These are phyloP conservation scores for Peromyscus californicus DNA, from an alignment of 2,113 vertebrate species.

Conservation along the genomic window DNA sequence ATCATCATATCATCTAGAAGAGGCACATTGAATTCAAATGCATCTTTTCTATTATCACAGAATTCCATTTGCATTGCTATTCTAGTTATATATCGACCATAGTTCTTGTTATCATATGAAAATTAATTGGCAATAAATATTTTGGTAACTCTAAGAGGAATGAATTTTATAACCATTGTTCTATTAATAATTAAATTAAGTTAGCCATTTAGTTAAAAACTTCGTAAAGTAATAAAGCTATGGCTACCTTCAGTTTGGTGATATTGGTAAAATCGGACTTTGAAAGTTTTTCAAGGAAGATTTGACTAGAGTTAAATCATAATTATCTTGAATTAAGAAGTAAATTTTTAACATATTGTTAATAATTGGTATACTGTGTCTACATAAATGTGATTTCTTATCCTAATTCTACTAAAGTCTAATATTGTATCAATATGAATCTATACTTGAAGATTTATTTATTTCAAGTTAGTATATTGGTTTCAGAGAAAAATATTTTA, in stretches of 20 bases:
- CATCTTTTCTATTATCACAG: background rate
- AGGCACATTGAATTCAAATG: background rate
- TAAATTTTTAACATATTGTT: background rate
- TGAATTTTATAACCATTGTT: background rate
- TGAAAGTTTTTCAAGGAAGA: background rate
- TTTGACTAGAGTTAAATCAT: background rate
- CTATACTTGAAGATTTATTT: background rate
- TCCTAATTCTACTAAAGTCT: background rate
- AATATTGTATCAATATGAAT: background rate
- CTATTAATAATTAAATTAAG: background rate
- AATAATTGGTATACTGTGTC: background rate
- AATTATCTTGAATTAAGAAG: background rate
- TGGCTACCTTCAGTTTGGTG: background rate
- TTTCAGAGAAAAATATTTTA: background rate
- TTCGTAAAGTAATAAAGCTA: background rate
- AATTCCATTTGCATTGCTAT: background rate
- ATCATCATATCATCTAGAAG: background rate
- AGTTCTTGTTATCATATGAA: background rate
- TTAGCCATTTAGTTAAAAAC: background rate
- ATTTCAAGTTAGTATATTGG: background rate
- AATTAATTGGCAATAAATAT: background rate
- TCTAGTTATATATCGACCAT: background rate
- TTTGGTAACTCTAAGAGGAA: background rate
- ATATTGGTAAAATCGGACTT: background rate
- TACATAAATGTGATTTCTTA: background rate